These are phyloP conservation scores for Drosophila yooni DNA, from an alignment of 2,888 invertebrate genomes.

Conservation along the genomic window DNA sequence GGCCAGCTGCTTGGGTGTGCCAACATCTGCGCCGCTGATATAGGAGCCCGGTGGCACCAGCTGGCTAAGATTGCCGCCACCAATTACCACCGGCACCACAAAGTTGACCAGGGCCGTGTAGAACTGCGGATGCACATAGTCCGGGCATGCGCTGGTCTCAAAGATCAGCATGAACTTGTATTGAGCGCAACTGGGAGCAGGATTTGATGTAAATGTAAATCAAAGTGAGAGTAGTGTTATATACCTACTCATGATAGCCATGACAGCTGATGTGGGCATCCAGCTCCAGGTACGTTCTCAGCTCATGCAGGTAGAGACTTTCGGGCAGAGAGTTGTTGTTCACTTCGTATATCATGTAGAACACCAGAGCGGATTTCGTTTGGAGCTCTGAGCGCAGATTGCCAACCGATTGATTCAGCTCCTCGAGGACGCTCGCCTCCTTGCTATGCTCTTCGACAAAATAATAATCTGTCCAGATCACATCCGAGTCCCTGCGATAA, in stretches of 20 bases:
- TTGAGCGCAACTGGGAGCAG: constrained; percentile 42
- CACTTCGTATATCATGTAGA: constrained; percentile 58
- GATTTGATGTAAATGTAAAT: neutral
- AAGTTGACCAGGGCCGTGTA: constrained; percentile 67
- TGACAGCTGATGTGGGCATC: constrained; percentile 36
- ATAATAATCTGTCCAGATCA: constrained; percentile 44
- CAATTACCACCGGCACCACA: constrained; percentile 88
- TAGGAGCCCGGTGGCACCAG: constrained; percentile 87
- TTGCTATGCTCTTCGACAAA: constrained; percentile 19
- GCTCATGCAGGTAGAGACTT: constrained; percentile 49
- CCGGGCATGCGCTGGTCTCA: constrained; percentile 88
- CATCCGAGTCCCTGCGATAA: constrained; percentile 63
- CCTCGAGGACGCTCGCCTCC: neutral
- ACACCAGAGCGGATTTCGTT: constrained; percentile 22
- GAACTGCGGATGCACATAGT: constrained; percentile 88
- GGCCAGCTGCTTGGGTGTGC: constrained; percentile 86
- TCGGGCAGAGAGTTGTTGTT: constrained; percentile 29
- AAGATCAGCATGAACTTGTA: constrained; percentile 89
- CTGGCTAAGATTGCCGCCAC: constrained; percentile 87
- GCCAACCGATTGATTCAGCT: neutral
- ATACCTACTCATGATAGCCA: constrained; percentile 34
- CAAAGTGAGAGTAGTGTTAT: neutral
- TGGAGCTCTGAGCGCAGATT: constrained; percentile 1
- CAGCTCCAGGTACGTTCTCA: constrained; percentile 39
- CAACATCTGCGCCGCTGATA: constrained; percentile 87